Evolutionary conservation across 2,113 vertebrate species (phyloP).

Genomic region (Lanius collurio): DNA sequence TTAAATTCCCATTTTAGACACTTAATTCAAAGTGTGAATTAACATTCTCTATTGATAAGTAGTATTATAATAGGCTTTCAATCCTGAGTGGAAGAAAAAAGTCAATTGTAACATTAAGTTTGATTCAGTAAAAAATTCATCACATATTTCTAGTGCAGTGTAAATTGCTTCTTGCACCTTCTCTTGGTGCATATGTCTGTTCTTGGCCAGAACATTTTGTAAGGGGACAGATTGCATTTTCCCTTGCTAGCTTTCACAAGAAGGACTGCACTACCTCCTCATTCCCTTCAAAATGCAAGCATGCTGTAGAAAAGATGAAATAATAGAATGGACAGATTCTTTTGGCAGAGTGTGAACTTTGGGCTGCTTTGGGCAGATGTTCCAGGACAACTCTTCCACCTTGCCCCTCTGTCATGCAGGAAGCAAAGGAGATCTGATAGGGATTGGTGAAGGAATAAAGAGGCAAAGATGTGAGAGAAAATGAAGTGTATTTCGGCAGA

Average conservation of each 20-base stretch:
- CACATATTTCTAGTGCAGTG: neutral
- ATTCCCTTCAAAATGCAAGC: neutral
- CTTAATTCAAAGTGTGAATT: conserved; percentile 50
- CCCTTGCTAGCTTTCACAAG: neutral
- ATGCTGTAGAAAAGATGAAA: neutral
- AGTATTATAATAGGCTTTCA: conserved; percentile 38
- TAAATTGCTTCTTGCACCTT: neutral
- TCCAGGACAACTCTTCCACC: neutral
- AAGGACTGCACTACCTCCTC: neutral
- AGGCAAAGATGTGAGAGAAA: neutral
- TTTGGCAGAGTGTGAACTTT: neutral
- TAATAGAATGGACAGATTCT: neutral
- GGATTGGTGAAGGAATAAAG: neutral
- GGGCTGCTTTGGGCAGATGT: neutral
- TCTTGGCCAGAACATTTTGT: neutral
- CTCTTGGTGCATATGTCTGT: neutral
- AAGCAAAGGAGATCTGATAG: neutral
- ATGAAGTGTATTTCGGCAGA: neutral
- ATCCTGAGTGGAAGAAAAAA: conserved; percentile 10
- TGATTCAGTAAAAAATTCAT: conserved; percentile 40
- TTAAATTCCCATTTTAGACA: conserved; percentile 59
- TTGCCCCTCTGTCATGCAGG: too few relatives aligned
- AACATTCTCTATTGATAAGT: conserved; percentile 35
- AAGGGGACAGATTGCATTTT: neutral
- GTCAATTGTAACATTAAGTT: conserved; percentile 35